Evolutionary conservation across 2,113 vertebrate species (phyloP).

Genomic region (Piaya cayana): DNA sequence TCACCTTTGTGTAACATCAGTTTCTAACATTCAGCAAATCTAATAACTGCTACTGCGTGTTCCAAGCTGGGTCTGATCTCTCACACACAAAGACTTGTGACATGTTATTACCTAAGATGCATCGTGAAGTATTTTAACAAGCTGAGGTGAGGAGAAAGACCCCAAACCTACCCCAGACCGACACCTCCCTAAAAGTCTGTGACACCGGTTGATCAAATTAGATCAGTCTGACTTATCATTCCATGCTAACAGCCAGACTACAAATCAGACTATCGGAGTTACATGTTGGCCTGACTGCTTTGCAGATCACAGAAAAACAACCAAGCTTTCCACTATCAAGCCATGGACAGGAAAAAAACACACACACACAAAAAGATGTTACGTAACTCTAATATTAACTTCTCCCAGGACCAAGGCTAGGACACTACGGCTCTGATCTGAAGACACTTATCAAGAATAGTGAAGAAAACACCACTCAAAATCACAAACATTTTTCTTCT

Average conservation of each 20-base stretch:
- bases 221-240: not conserved
- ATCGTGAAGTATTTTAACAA: not conserved
- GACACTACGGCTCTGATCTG: not conserved
- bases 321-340: not conserved
- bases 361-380: not conserved
- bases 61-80: not conserved
- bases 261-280: not conserved
- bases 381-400: not conserved
- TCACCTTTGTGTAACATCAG: not conserved
- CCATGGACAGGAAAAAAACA: not conserved
- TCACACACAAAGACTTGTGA: not conserved
- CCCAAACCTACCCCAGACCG: not conserved
- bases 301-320: not conserved
- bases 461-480: not conserved
- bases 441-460: not conserved
- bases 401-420: not conserved
- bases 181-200: not conserved
- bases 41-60: accelerated
- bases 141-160: accelerated
- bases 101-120: not conserved
- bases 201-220: not conserved
- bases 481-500: not conserved
- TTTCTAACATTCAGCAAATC: not conserved
- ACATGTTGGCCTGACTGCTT: not conserved
- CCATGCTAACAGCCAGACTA: not conserved